Base-by-base conservation (phyloP, 2,888 invertebrate genomes). In the Periphyllus acericola region DNA sequence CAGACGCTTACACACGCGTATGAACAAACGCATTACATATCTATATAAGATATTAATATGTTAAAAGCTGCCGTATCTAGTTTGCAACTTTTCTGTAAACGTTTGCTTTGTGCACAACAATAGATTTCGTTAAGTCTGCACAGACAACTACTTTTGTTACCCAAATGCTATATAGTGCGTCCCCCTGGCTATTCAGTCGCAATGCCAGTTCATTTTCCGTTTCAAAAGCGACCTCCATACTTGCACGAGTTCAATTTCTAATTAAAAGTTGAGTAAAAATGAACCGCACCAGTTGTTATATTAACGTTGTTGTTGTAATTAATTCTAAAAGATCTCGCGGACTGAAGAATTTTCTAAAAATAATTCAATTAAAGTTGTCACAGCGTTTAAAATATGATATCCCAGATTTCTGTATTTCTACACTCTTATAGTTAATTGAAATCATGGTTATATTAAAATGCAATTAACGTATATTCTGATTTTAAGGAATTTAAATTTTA, bases 281-380 rank as follows among this genome's bases (percentile, higher is more conserved):
- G 76, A 76, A 76, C 29, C 66, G 55, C 75, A 32, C 75, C 83
- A 83, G 84, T 84, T 40, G 82, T 83, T 32, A 46, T 75, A 32
- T 52, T 78, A 46, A 32, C 52, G 60, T 80, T n/a, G 79, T 81
- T 71, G 83, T 75, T 83, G 29, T 83, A 83, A 83, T 83, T 83
- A 40, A 83, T 83, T 83, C 60, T 60, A n/a, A 75, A 75, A 75
- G 36, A 74, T 76, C 75, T 76, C 5, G 46, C 32, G 34, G n/a
- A 40, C 40, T 29, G 60, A 29, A 40, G 83, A 75, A 83, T 83
- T 75, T 75, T 29, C 83, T 75, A 36, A 75, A 74, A 83, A 84
- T 66, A 84, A 66, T 76, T 84, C 84, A 84, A 84, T 84, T 84
- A 66, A 84, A 84, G 60, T 84, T 84, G 84, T 84, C 40, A 66